These are phyloP conservation scores for Blennius ocellaris DNA, from an alignment of 2,113 vertebrate genomes.

Conservation along the genomic window DNA sequence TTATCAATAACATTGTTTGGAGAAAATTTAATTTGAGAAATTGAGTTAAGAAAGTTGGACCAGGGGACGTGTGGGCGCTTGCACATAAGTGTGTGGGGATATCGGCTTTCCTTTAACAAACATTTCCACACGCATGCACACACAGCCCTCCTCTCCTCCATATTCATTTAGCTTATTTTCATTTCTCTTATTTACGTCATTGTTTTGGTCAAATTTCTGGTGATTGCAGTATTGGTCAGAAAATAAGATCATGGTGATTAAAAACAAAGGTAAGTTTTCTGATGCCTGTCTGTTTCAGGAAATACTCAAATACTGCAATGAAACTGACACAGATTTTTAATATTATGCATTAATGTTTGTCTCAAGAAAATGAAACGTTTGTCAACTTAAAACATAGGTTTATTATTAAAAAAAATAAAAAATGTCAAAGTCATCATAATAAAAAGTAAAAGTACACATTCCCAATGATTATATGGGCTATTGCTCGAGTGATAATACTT, in stretches of 20 bases:
- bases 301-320: no score
- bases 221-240: constrained; percentile 2
- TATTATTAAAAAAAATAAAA: no score
- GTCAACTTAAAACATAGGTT: no score
- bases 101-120: constrained; percentile 71
- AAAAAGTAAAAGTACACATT: no score
- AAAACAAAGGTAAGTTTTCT: background rate
- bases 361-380: background rate
- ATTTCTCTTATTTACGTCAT: constrained; percentile 2
- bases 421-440: no score
- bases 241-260: background rate
- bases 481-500: constrained; percentile 49
- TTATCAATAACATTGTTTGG: constrained; percentile 76
- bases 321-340: no score
- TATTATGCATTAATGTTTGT: no score
- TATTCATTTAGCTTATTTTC: background rate
- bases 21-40: constrained; percentile 82
- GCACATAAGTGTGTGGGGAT: constrained; percentile 60
- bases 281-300: no score
- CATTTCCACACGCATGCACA: constrained; percentile 54
- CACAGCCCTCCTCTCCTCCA: constrained; percentile 3
- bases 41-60: constrained; percentile 77
- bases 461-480: background rate
- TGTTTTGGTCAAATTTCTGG: constrained; percentile 8
- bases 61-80: constrained; percentile 48